phyloP scores from a whole-genome alignment of 1,140 invertebrate genomes.

The Drosophila kanapiae region DNA sequence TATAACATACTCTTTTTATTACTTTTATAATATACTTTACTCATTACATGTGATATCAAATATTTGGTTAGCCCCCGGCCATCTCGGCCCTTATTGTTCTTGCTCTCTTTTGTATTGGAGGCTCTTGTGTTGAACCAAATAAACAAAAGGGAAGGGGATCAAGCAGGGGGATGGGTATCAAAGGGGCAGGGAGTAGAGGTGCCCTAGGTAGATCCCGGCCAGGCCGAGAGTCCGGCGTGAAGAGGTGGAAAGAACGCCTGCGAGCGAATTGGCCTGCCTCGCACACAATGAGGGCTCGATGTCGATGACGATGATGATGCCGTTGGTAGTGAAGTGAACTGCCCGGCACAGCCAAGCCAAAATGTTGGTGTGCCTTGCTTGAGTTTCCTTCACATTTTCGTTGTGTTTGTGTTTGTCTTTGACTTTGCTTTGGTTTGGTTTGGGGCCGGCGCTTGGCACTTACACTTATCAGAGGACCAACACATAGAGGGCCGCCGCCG shows the following conservation, averaged over 20 bases:
- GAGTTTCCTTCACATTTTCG: neutral
- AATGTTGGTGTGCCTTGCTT: conserved; percentile 42
- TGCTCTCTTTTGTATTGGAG: conserved; percentile 61
- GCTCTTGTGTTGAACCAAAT: conserved; percentile 58
- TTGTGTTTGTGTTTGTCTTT: neutral
- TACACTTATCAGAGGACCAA: conserved; percentile 71
- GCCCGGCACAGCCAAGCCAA: conserved; percentile 39
- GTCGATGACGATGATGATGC: conserved; percentile 34
- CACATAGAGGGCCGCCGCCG: conserved; percentile 24
- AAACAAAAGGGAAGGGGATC: conserved; percentile 55
- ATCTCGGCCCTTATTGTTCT: conserved; percentile 57
- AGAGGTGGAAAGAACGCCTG: conserved; percentile 49
- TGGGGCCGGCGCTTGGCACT: conserved; percentile 64
- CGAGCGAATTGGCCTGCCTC: conserved; percentile 68
- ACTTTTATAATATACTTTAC: no score
- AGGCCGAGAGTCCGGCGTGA: conserved; percentile 31
- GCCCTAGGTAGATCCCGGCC: conserved; percentile 31
- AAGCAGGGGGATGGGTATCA: neutral
- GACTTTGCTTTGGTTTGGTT: conserved; percentile 7
- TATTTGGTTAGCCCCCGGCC: conserved; percentile 39
- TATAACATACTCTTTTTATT: neutral
- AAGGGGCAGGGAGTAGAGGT: conserved; percentile 4
- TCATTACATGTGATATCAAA: conserved; percentile 50
- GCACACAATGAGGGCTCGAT: conserved; percentile 30
- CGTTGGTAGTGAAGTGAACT: conserved; percentile 23